Conservation (phyloP, 2,797 vertebrate genomes). For the Onychomys leucogaster region DNA sequence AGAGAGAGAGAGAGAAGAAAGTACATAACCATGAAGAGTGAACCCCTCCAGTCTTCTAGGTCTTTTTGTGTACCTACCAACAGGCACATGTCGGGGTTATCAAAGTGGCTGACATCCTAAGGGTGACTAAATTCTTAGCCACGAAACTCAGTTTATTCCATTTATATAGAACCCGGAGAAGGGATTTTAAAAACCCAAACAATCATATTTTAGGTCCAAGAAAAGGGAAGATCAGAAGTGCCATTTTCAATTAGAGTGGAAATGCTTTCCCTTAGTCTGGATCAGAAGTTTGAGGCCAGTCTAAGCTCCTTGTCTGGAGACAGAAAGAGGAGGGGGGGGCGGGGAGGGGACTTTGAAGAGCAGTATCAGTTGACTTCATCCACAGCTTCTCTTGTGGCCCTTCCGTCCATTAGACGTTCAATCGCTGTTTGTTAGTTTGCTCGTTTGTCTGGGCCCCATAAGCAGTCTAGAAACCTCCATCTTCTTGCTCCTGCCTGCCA, state of each 20-base stretch:
- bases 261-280: not conserved
- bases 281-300: not conserved
- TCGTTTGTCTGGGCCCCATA: not conserved
- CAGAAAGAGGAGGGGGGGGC: not conserved
- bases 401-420: not conserved
- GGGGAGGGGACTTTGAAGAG: not conserved
- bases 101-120: not conserved
- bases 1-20: not conserved
- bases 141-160: not conserved
- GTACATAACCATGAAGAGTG: not conserved
- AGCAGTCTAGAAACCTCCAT: not conserved
- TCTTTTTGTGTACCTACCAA: not conserved
- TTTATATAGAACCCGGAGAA: not conserved
- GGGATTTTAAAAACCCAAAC: slow-evolving; percentile 45
- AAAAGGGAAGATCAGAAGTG: not conserved
- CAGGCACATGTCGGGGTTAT: not conserved
- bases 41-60: not conserved
- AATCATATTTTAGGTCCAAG: slow-evolving; percentile 11
- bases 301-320: not conserved
- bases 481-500: not conserved
- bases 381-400: not conserved
- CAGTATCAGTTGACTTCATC: not conserved
- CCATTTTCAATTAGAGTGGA: slow-evolving; percentile 2
- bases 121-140: slow-evolving; percentile 1
- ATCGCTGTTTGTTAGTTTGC: not conserved